Evolutionary conservation across 2,113 vertebrate genomes (phyloP), one percentile per base, ranked within the genome.

Genomic region (Indicator maculatus): DNA sequence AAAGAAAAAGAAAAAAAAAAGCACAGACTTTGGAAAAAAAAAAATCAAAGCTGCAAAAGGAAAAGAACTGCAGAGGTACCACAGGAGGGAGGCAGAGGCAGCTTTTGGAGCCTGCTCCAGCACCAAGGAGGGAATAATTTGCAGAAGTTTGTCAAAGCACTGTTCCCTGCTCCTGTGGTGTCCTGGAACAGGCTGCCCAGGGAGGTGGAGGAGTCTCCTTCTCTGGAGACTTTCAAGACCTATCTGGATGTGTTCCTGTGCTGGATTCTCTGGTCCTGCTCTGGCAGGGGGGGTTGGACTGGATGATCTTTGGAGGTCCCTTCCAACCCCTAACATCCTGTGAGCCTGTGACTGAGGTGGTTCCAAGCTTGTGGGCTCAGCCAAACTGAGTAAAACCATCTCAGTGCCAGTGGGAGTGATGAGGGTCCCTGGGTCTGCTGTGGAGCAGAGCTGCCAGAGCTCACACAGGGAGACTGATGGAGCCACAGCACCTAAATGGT

Each of bases 11-110:
- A 38, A 8, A 30, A 58, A 55, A 16, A 8, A 26, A 69, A 6
- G 85, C 36, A 53, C 1, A 2, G 74, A 47, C 21, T 7, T 38
- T 8, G 14, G 8, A 47, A 26, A 33, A 61, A 4, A 71, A 53
- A 15, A 31, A 4, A 70, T 44, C 41, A 15, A 44, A 31, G 15
- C 41, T 39, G 53, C 12, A 27, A 61, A 44, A 9, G 31, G 9
- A 19, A 65, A 60, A 55, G 66, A 27, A 33, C n/a, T 8, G 41
- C 13, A 3, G 53, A 69, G 41, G 13, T 36, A 2, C 94, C 94
- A 38, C 61, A 78, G 91, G 85, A 86, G 83, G 89, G 83, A 95
- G 84, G 71, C 87, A 96, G 94, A 79, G 93, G 93, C 45, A 95
- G 93, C 73, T 64, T 92, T 86, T 72, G 14, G 50, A 52, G 76